Evolutionary conservation across 23 tunicate species (phyloP), one percentile per base, ranked within the genome.

Genomic region (Oikopleura albicans): DNA sequence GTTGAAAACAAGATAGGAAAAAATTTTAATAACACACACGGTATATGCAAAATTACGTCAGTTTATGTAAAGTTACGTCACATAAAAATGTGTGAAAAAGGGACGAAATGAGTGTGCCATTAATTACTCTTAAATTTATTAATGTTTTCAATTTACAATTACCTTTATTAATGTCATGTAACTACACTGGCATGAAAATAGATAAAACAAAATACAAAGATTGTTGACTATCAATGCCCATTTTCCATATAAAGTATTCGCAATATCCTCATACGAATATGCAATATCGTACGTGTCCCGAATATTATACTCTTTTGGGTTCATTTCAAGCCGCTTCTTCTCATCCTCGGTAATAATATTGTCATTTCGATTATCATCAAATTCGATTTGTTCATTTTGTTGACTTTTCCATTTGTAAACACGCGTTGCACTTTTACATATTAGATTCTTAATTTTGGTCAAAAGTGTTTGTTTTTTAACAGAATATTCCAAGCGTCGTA

Each of bases 321-420:
- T 22, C 2, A 22, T 2, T 2, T 16, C 35, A 37, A 71, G 28
- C 35, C 2, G 4, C 4, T 12, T 71, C 4, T 71, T 16, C 36
- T 71, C 79, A 16, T 2, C 28, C 33, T 16, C 2, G 34, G 79
- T 71, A 4, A 71, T 31, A 37, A 71, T 71, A 2, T 27, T 2
- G 35, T 71, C 79, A 31, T 71, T 16, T 71, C 79, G 79, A 37
- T 37, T 71, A 22, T 27, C 33, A 34, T 12, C 31, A 2, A 16
- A 2, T 16, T 71, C 36, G 33, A 22, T 71, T 71, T 34, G 34
- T 16, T 71, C 4, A 29, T 71, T 71, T 29, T 71, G 4, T 29
- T 34, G 37, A n/a, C n/a, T n/a, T 71, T 71, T 29, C 79, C 79
- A 71, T 71, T 71, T 71, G 79, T 71, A 71, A 71, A 71, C 79